Conservation (phyloP, 1,140 invertebrate species). For the Maconellicoccus hirsutus region DNA sequence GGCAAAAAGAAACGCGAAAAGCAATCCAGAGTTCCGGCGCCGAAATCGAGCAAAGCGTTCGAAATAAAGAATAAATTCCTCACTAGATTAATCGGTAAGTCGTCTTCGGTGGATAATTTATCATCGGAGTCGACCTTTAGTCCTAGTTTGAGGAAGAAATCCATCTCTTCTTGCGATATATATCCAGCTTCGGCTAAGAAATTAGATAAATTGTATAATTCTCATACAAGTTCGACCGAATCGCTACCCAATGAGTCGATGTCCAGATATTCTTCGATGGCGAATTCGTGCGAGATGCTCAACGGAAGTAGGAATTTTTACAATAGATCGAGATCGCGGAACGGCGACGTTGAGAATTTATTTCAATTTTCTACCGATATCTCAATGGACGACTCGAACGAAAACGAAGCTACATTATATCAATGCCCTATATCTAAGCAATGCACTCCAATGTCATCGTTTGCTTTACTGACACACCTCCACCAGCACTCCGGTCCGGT, state of each 20-base stretch:
- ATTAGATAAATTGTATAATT: background rate
- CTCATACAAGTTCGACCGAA: background rate
- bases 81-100: constrained; percentile 27
- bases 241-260: background rate
- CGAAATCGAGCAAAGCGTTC: background rate
- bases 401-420: background rate
- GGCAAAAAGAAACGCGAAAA: constrained; percentile 27
- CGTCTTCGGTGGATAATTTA: constrained; percentile 28
- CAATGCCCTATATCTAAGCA: background rate
- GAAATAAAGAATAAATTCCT: constrained; percentile 27
- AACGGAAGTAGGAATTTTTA: background rate
- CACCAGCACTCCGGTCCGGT: background rate
- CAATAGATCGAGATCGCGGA: background rate
- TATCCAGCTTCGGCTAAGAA: background rate
- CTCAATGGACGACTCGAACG: background rate
- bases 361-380: constrained; percentile 13
- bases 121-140: background rate
- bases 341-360: background rate
- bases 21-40: constrained; percentile 1
- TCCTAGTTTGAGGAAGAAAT: background rate
- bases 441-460: background rate
- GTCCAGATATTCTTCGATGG: background rate
- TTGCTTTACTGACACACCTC: background rate
- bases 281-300: background rate
- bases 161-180: background rate